These are phyloP conservation scores for Oncorhynchus nerka DNA, from an alignment of 2,113 vertebrate genomes.

Conservation along the genomic window DNA sequence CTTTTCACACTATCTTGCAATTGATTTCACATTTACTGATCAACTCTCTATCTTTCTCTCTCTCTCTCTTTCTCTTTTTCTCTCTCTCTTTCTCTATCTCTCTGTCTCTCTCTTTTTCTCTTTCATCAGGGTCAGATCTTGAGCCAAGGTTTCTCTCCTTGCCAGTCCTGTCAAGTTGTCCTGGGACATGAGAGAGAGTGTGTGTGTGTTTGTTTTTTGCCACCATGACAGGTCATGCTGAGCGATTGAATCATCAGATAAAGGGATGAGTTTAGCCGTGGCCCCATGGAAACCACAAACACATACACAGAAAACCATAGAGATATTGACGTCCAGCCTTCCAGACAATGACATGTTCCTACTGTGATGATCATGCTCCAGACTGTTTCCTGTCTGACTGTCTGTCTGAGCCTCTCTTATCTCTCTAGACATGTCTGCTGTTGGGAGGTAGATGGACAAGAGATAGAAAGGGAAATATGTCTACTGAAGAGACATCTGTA, in stretches of 20 bases:
- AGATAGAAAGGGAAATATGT: slow-evolving; percentile 43
- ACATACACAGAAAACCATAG: slow-evolving; percentile 6
- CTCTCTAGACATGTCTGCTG: slow-evolving; percentile 39
- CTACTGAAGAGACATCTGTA: slow-evolving; percentile 15
- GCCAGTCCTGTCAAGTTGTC: too few relatives aligned
- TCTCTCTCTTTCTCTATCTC: slow-evolving; percentile 6
- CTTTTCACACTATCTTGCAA: too few relatives aligned
- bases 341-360: slow-evolving; percentile 30
- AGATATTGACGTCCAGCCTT: slow-evolving; percentile 34
- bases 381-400: slow-evolving; percentile 28
- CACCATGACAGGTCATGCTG: slow-evolving; percentile 25
- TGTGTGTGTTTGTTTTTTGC: neutral
- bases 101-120: slow-evolving; percentile 28
- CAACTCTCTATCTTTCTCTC: slow-evolving; percentile 9
- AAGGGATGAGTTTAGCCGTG: slow-evolving; percentile 14
- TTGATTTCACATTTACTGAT: slow-evolving; percentile 15
- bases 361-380: slow-evolving; percentile 33
- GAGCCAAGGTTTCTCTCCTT: too few relatives aligned
- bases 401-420: slow-evolving; percentile 49
- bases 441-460: slow-evolving; percentile 3
- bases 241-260: slow-evolving; percentile 10
- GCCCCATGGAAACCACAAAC: slow-evolving; percentile 17
- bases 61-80: slow-evolving; percentile 14
- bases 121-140: neutral
- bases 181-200: neutral